Evolutionary conservation across 2,888 invertebrate species (phyloP), one percentile per base, ranked within the genome.

Genomic region (Lingula anatina): DNA sequence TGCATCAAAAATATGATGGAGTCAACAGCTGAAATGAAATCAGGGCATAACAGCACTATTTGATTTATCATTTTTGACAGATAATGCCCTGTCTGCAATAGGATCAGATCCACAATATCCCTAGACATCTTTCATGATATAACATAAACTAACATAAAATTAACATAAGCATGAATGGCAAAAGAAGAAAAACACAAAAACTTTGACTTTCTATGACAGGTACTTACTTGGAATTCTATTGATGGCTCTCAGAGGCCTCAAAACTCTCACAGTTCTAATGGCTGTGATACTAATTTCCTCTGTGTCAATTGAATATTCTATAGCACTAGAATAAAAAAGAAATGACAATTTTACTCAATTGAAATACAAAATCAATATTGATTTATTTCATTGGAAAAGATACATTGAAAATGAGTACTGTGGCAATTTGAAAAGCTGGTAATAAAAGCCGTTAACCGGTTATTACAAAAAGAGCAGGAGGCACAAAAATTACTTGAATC

Each of bases 161-260:
- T n/a, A n/a, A n/a, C n/a, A n/a, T n/a, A n/a, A n/a, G n/a, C n/a
- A n/a, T n/a, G n/a, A n/a, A n/a, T n/a, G n/a, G n/a, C n/a, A n/a
- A n/a, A n/a, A n/a, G n/a, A n/a, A n/a, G n/a, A n/a, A n/a, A n/a
- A n/a, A n/a, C n/a, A n/a, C n/a, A n/a, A n/a, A n/a, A n/a, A n/a
- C n/a, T n/a, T n/a, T n/a, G n/a, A n/a, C n/a, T n/a, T n/a, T n/a
- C n/a, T n/a, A n/a, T n/a, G n/a, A n/a, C n/a, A n/a, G n/a, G n/a
- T n/a, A 86, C 92, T 90, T 83, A 92, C 97, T 99, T 76, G 99
- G 99, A 84, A 99, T 99, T 78, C 99, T 86, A 83, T 99, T 99
- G 80, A 99, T 99, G 58, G 99, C 99, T 65, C 99, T 82, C 61
- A 99, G 82, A 43, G 99, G 99, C 73, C 99, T 82, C 57, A 99